Evolutionary conservation across 2,113 vertebrate genomes (phyloP).

Genomic region (Hippocampus zosterae): DNA sequence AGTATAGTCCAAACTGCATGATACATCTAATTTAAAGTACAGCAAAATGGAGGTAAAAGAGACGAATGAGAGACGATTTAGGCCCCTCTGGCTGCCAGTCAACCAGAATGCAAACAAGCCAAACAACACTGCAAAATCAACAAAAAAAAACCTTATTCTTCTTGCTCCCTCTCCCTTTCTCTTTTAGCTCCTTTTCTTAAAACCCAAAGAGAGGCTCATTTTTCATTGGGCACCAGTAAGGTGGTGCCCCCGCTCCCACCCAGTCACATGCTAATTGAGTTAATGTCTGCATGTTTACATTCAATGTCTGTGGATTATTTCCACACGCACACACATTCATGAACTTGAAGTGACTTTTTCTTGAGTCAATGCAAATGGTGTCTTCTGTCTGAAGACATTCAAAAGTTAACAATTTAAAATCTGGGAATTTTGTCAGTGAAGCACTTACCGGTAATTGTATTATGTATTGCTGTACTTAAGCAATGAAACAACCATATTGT

Average conservation of each 20-base stretch:
- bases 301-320: background rate
- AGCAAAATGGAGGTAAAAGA: conserved; percentile 1
- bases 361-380: too few relatives aligned
- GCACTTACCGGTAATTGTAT: too few relatives aligned
- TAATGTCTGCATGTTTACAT: too few relatives aligned
- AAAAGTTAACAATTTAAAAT: too few relatives aligned
- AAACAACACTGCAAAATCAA: conserved; percentile 41
- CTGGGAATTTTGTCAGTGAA: background rate
- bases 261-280: conserved; percentile 61
- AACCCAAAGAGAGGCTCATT: conserved; percentile 55
- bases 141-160: conserved; percentile 21
- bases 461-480: background rate
- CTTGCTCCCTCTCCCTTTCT: conserved; percentile 26
- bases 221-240: conserved; percentile 54
- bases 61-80: conserved; percentile 15
- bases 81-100: conserved; percentile 25
- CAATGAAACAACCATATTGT: too few relatives aligned
- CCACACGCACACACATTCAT: too few relatives aligned
- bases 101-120: conserved; percentile 52
- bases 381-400: too few relatives aligned
- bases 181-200: conserved; percentile 52
- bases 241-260: conserved; percentile 47
- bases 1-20: background rate
- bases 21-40: background rate
- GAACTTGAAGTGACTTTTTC: too few relatives aligned